Evolutionary conservation across 2,888 invertebrate genomes (phyloP), one percentile per base, ranked within the genome.

Genomic region (Camponotus fellah): DNA sequence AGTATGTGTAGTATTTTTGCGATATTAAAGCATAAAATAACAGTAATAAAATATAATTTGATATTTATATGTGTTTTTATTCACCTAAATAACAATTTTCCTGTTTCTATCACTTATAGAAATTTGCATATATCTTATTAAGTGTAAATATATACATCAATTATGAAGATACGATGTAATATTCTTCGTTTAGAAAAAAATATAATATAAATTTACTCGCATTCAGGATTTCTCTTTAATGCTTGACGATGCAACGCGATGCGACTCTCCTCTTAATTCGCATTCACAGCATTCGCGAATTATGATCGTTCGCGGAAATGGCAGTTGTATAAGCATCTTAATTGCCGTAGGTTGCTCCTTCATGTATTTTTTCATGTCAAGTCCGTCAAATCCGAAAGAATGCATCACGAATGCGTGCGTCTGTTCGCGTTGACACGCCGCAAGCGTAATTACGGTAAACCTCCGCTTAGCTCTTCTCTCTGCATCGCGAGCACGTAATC

Each of bases 381-480:
- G 14, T 37, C 6, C 72, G 40, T 40, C 49, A 37, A 26, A 37
- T 26, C 10, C 53, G 37, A 26, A 77, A 40, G 46, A 49, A 46
- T 21, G 34, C 49, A 37, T 66, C 66, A 26, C 26, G 37, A 17
- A 56, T 56, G 68, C 58, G 43, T 43, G 58, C 53, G 53, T 5
- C 37, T 14, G 4, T 64, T 1, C 34, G 32, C 74, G 49, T 75
- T 58, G n/a, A 65, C 75, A 82, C 46, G 66, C 66, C 64, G 82
- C 65, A 60, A 76, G 82, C 58, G 76, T 76, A 76, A 82, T 82
- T 76, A 82, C 66, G 76, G 76, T 66, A 66, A 82, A 77, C 65
- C 56, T 26, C 12, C 17, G 76, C 60, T 82, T 82, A 76, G 76
- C 65, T 65, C 21, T 21, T 1, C 21, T 65, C 34, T 26, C 26